Evolutionary conservation across 1,140 invertebrate genomes (phyloP).

Genomic region (Drosophila arizonae): DNA sequence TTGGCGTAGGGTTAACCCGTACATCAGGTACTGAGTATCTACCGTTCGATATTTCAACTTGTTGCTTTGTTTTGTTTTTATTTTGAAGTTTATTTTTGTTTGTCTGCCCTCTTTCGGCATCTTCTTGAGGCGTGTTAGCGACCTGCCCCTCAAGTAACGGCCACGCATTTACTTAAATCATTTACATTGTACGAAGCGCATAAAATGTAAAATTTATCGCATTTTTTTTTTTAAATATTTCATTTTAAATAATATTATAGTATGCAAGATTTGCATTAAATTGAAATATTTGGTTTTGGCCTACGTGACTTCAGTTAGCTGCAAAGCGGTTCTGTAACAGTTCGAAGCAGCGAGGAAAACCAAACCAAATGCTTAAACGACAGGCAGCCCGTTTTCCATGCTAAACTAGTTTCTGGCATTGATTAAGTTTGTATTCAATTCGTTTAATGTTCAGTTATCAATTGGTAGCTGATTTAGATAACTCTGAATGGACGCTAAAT

Average conservation of each 20-base stretch:
- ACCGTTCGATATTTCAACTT: not conserved
- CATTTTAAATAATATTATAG: conserved; percentile 11
- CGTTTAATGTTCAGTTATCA: conserved; percentile 12
- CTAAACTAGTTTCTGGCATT: conserved; percentile 34
- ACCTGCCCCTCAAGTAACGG: conserved; percentile 30
- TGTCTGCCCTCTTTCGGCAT: conserved; percentile 21
- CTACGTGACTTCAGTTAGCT: conserved; percentile 58
- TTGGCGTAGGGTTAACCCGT: not conserved
- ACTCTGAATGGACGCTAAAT: not conserved
- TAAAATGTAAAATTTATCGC: conserved; percentile 51
- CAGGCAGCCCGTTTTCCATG: conserved; percentile 46
- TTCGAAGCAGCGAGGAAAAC: conserved; percentile 36
- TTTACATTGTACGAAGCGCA: conserved; percentile 31
- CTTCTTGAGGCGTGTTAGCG: conserved; percentile 12
- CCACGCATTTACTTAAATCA: conserved; percentile 32
- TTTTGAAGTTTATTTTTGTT: conserved; percentile 20
- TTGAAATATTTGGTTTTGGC: conserved; percentile 40
- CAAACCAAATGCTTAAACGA: conserved; percentile 8
- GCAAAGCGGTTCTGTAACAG: conserved; percentile 58
- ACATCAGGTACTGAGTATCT: not conserved
- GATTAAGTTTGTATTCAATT: conserved; percentile 10
- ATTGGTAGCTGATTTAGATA: conserved; percentile 12
- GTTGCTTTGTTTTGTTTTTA: conserved; percentile 24
- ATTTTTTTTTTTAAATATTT: conserved; percentile 3
- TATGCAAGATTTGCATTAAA: conserved; percentile 48